phyloP scores from a whole-genome alignment of 2,797 vertebrate species.

The Falco biarmicus region DNA sequence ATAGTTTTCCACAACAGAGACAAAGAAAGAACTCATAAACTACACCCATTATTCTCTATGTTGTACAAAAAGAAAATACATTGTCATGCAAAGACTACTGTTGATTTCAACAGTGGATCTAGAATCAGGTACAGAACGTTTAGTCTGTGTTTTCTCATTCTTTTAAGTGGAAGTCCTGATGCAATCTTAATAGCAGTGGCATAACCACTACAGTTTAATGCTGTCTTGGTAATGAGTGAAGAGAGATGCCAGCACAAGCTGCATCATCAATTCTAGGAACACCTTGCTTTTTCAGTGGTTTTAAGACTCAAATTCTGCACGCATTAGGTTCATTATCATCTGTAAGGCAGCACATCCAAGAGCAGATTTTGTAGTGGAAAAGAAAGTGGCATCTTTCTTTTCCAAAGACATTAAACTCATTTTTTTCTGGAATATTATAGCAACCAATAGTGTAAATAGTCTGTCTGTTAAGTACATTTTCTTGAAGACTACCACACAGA shows the following conservation, averaged over 20 bases:
- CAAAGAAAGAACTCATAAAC: not conserved
- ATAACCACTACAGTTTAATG: not conserved
- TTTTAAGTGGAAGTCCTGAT: not conserved
- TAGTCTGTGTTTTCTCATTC: not conserved
- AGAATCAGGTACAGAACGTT: not conserved
- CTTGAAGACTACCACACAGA: not conserved
- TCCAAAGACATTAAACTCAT: not conserved
- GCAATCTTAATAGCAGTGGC: not conserved
- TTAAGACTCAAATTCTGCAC: not conserved
- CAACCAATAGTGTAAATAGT: not conserved
- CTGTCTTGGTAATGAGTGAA: not conserved
- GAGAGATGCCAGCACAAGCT: not conserved
- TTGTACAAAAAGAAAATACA: not conserved
- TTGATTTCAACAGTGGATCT: not conserved
- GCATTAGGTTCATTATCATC: not conserved
- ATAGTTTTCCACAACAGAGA: not conserved
- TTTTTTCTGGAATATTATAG: not conserved
- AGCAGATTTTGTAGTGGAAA: not conserved
- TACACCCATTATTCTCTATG: not conserved
- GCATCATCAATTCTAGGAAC: not conserved
- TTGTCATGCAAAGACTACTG: not conserved
- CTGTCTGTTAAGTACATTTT: not conserved
- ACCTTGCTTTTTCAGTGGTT: not conserved
- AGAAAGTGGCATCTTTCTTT: not conserved
- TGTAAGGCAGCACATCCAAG: not conserved